Evolutionary conservation across 1,140 invertebrate genomes (phyloP).

Genomic region (Hydropsyche tenuis): DNA sequence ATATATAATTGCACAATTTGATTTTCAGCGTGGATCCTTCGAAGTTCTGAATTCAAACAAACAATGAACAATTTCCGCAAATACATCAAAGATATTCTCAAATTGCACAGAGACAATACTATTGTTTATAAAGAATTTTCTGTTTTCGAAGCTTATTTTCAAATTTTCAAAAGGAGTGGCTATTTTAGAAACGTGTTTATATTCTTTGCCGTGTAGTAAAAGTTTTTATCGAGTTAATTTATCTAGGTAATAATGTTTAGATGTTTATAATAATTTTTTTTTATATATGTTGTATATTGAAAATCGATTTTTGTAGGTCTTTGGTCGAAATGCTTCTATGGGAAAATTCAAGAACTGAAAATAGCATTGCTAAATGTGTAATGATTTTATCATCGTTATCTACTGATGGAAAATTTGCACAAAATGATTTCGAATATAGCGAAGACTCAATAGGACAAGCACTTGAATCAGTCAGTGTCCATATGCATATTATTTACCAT

Average conservation of each 20-base stretch:
- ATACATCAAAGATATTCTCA: slow-evolving; percentile 43
- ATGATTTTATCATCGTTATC: slow-evolving; percentile 6
- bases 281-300: not conserved
- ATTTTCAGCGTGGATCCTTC: not conserved
- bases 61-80: slow-evolving; percentile 26
- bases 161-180: slow-evolving; percentile 27
- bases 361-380: slow-evolving; percentile 25
- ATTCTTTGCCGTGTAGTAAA: slow-evolving; percentile 13
- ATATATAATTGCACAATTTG: not conserved
- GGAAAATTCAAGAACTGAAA: not conserved
- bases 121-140: slow-evolving; percentile 44
- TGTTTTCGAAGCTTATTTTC: slow-evolving; percentile 39
- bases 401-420: not conserved
- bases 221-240: slow-evolving; percentile 39
- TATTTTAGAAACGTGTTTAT: slow-evolving; percentile 40
- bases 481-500: too few species aligned
- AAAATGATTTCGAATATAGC: not conserved
- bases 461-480: not conserved
- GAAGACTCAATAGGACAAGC: not conserved
- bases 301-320: slow-evolving; percentile 18
- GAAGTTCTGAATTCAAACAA: not conserved
- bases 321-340: slow-evolving; percentile 31
- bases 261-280: not conserved
- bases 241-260: slow-evolving; percentile 28
- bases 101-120: slow-evolving; percentile 36